Percentiles rank a stretch among this genome's conserved stretches.
Conservation (phyloP, 1,140 invertebrate species). For the Apis florea region DNA sequence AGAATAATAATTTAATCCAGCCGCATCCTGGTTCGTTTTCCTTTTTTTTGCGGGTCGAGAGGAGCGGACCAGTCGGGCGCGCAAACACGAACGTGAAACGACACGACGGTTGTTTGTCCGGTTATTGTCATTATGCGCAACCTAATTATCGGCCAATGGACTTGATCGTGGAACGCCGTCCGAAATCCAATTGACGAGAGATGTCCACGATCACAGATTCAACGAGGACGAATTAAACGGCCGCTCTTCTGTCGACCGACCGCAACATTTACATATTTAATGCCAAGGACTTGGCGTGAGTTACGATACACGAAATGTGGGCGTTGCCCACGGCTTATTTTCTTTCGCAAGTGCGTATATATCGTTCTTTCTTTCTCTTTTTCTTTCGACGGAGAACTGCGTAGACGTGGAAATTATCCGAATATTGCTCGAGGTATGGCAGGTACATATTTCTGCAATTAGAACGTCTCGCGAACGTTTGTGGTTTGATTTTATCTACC, state of each 20-base stretch:
- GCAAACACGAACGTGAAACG: background rate
- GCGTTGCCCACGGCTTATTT: slow-evolving; percentile 55
- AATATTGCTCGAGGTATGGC: no score
- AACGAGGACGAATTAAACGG: slow-evolving; percentile 70
- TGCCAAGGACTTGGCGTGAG: slow-evolving; percentile 71
- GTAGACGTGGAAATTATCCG: background rate
- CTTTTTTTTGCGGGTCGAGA: background rate
- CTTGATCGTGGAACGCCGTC: slow-evolving; percentile 58
- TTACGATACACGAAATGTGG: slow-evolving; percentile 63
- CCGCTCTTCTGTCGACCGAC: slow-evolving; percentile 49
- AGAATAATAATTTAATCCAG: slow-evolving; percentile 63
- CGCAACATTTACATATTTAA: slow-evolving; percentile 74
- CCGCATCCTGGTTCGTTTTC: background rate
- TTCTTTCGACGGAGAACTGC: background rate
- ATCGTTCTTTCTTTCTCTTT: background rate
- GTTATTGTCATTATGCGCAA: slow-evolving; percentile 63
- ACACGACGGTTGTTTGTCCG: slow-evolving; percentile 54
- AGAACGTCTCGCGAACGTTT: no score
- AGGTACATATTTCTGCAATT: no score
- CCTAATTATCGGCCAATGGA: slow-evolving; percentile 65
- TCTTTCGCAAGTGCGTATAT: background rate
- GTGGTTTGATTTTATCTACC: no score
- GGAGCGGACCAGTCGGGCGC: no score
- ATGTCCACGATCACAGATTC: slow-evolving; percentile 62
- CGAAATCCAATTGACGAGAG: slow-evolving; percentile 62